A percentile compares a stretch with the other conserved stretches of the same genome.
These are phyloP conservation scores for Ctenicera cuprea DNA, from an alignment of 2,888 invertebrate genomes.

Conservation along the genomic window DNA sequence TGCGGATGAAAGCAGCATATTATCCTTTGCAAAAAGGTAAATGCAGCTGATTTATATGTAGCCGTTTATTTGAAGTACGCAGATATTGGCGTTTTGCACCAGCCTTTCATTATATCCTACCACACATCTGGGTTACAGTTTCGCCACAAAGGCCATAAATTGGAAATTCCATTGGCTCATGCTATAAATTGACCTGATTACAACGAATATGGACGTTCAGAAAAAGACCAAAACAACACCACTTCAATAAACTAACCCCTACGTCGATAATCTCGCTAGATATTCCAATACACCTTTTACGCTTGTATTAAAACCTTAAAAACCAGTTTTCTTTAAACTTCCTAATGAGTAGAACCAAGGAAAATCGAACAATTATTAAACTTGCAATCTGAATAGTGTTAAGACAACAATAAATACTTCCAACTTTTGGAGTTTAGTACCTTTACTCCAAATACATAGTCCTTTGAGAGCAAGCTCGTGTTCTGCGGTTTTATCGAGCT, in stretches of 20 bases:
- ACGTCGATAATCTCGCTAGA: background rate
- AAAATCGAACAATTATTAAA: too few relatives aligned
- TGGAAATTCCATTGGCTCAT: constrained; percentile 24
- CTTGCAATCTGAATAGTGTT: too few relatives aligned
- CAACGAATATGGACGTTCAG: constrained; percentile 2
- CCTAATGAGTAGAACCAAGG: too few relatives aligned
- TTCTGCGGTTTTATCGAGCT: constrained; percentile 24
- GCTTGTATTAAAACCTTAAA: background rate
- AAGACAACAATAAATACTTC: too few relatives aligned
- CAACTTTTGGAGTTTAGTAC: too few relatives aligned
- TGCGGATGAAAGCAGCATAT: constrained; percentile 33
- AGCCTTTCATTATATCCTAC: constrained; percentile 32
- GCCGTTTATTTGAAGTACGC: constrained; percentile 40
- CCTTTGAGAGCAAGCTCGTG: constrained; percentile 26
- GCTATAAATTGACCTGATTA: constrained; percentile 38
- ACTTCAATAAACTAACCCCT: background rate
- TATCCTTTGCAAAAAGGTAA: constrained; percentile 40
- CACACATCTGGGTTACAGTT: constrained; percentile 37
- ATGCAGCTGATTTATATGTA: constrained; percentile 47
- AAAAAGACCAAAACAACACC: constrained; percentile 12
- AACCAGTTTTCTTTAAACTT: background rate
- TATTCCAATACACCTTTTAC: background rate
- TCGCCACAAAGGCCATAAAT: constrained; percentile 34
- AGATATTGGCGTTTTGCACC: constrained; percentile 39
- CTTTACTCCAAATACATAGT: too few relatives aligned